These are phyloP conservation scores for Macrosteles quadrilineatus DNA, from an alignment of 1,140 invertebrate genomes.

Conservation along the genomic window DNA sequence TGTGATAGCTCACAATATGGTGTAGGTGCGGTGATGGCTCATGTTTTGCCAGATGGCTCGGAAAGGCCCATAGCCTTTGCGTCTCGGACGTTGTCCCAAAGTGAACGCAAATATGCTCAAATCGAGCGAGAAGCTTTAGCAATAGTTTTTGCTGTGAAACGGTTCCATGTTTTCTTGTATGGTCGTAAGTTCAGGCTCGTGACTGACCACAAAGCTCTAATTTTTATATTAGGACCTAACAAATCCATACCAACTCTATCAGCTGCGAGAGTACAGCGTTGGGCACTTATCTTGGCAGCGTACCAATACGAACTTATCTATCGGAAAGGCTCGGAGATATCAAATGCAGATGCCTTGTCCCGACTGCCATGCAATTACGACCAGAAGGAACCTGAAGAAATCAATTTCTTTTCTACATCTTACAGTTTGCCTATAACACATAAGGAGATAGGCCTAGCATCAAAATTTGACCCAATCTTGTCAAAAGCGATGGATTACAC, in stretches of 20 bases:
- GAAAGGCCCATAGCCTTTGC: conserved; percentile 6
- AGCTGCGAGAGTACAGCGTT: not conserved
- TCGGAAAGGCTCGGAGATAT: not conserved
- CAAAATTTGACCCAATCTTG: too few relatives aligned
- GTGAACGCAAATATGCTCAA: conserved; percentile 35
- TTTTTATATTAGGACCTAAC: not conserved
- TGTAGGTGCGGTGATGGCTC: not conserved
- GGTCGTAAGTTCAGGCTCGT: not conserved
- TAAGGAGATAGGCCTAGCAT: too few relatives aligned
- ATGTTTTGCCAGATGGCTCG: not conserved
- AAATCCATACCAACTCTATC: not conserved
- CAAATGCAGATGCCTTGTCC: conserved; percentile 16
- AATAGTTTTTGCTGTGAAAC: not conserved
- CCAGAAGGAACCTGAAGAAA: too few relatives aligned
- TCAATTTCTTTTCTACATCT: too few relatives aligned
- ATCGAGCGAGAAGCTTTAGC: conserved; percentile 12
- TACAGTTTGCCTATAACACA: too few relatives aligned
- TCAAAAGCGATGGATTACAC: not conserved
- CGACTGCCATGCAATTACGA: conserved; percentile 6
- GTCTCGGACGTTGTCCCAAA: conserved; percentile 48
- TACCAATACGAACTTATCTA: not conserved
- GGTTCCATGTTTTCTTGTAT: not conserved
- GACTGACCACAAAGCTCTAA: not conserved
- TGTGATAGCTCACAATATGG: not conserved
- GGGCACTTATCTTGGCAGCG: not conserved